A percentile compares a stretch with the other conserved stretches of the same genome.
Evolutionary conservation across 1,140 invertebrate species (phyloP).

Genomic region (Trachymyrmex cornetzi): DNA sequence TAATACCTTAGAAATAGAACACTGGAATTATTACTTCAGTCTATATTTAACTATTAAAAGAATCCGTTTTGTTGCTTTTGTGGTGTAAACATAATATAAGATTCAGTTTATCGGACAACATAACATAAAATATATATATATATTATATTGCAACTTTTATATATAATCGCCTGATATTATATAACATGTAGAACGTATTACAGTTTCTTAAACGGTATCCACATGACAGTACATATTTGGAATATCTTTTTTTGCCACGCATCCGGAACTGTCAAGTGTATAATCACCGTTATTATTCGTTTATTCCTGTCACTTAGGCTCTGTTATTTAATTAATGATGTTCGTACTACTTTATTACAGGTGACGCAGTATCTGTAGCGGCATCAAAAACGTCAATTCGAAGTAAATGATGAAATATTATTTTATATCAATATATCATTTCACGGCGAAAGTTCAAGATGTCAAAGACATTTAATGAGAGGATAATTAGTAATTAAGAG

Average conservation of each 20-base stretch:
- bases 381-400: constrained; percentile 15
- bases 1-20: constrained; percentile 16
- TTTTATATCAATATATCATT: constrained; percentile 11
- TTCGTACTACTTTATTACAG: constrained; percentile 7
- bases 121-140: background rate
- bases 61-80: background rate
- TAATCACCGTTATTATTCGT: constrained; percentile 40
- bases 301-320: constrained; percentile 13
- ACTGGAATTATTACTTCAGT: background rate
- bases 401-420: constrained; percentile 30
- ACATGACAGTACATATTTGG: constrained; percentile 18
- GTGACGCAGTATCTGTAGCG: background rate
- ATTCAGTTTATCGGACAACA: background rate
- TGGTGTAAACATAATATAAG: background rate
- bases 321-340: constrained; percentile 38
- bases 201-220: constrained; percentile 11
- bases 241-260: constrained; percentile 18
- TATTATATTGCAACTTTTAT: constrained; percentile 6
- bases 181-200: constrained; percentile 19
- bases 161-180: constrained; percentile 4
- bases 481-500: constrained; percentile 48
- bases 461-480: constrained; percentile 2
- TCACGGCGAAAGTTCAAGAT: constrained; percentile 17
- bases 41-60: background rate
- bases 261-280: background rate